A percentile compares a stretch with the other conserved stretches of the same genome.
Evolutionary conservation across 1,140 invertebrate species (phyloP).

Genomic region (Drosophila arizonae): DNA sequence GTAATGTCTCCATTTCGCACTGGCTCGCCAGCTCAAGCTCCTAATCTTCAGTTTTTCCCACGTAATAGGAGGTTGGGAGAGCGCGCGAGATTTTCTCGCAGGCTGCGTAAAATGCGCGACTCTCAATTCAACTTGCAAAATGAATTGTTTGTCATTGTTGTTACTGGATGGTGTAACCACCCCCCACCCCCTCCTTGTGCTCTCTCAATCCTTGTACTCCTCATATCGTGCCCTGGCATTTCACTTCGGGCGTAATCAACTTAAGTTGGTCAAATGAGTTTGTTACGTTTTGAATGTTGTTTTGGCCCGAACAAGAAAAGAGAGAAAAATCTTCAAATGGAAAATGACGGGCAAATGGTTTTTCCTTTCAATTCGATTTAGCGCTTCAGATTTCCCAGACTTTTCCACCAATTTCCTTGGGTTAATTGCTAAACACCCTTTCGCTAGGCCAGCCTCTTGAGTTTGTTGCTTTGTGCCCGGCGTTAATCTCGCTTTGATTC

Average conservation of each 20-base stretch:
- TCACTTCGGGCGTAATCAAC: slow-evolving; percentile 63
- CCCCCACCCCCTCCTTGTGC: background rate
- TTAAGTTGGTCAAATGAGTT: slow-evolving; percentile 79
- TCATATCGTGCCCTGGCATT: background rate
- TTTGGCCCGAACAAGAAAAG: slow-evolving; percentile 11
- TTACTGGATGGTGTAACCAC: slow-evolving; percentile 32
- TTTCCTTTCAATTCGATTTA: slow-evolving; percentile 23
- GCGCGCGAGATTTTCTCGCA: slow-evolving; percentile 6
- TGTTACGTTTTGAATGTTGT: slow-evolving; percentile 66
- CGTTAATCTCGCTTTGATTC: slow-evolving; percentile 35
- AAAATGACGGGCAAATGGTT: slow-evolving; percentile 56
- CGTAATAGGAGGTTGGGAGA: background rate
- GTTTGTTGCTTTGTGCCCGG: background rate
- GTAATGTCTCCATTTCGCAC: slow-evolving; percentile 11
- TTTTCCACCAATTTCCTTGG: slow-evolving; percentile 9
- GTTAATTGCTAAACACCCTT: slow-evolving; percentile 25
- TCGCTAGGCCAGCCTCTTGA: background rate
- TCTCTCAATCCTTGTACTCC: background rate
- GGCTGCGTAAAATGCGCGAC: slow-evolving; percentile 51
- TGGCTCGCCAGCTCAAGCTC: background rate
- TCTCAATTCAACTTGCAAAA: slow-evolving; percentile 58
- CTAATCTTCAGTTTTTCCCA: slow-evolving; percentile 11
- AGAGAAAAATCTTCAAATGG: slow-evolving; percentile 18
- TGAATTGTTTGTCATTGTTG: slow-evolving; percentile 76
- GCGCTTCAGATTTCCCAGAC: background rate